These are phyloP conservation scores for Diadophis punctatus DNA, from an alignment of 2,113 vertebrate genomes.

Conservation along the genomic window DNA sequence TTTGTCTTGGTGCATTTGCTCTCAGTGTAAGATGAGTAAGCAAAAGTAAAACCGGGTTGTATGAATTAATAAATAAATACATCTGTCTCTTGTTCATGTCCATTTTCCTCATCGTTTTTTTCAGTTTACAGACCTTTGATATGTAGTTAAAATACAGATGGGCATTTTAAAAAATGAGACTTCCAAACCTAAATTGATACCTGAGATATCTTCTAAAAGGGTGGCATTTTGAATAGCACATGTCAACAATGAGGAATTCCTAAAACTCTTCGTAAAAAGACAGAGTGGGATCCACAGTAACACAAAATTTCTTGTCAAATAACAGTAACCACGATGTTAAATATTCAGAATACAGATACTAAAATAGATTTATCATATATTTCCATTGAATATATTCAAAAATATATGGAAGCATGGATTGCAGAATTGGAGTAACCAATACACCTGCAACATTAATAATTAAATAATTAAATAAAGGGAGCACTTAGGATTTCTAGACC, in stretches of 20 bases:
- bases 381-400: neutral
- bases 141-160: neutral
- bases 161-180: neutral
- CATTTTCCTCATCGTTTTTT: neutral
- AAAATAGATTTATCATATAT: neutral
- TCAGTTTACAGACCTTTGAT: neutral
- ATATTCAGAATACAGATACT: neutral
- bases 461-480: neutral
- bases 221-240: neutral
- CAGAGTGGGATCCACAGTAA: neutral
- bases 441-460: neutral
- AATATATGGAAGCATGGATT: neutral
- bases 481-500: neutral
- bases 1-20: too few species aligned
- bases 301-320: neutral
- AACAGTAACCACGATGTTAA: neutral
- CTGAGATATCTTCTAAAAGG: neutral
- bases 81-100: neutral
- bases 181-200: neutral
- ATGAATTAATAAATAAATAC: neutral
- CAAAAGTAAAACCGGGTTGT: neutral
- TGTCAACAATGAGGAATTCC: neutral
- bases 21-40: neutral
- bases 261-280: neutral
- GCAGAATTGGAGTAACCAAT: neutral